Evolutionary conservation across 2,888 invertebrate species (phyloP).

Genomic region (Volucella inanis): DNA sequence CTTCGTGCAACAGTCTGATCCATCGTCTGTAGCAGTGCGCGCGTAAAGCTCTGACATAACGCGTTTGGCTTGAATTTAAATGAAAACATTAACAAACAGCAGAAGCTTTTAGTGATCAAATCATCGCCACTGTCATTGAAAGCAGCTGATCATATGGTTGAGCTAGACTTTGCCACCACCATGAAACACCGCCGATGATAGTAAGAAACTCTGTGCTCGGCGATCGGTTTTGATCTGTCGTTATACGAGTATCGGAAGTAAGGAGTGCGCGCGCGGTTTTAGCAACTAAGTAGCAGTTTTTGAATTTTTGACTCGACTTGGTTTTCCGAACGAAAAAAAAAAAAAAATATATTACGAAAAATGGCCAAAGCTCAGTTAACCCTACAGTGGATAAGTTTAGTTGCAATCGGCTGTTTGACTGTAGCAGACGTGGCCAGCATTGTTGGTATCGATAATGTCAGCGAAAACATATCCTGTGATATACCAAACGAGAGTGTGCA

Average conservation of each 20-base stretch:
- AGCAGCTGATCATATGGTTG: conserved; percentile 50
- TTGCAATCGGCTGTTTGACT: conserved; percentile 67
- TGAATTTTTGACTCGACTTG: conserved; percentile 47
- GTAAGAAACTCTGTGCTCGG: conserved; percentile 59
- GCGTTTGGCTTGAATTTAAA: conserved; percentile 60
- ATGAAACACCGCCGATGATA: conserved; percentile 37
- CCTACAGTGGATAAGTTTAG: conserved; percentile 69
- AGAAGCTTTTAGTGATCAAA: conserved; percentile 55
- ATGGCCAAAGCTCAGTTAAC: conserved; percentile 65
- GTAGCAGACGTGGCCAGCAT: conserved; percentile 64
- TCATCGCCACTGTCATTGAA: conserved; percentile 8
- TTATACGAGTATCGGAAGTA: conserved; percentile 20
- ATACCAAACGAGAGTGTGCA: conserved; percentile 81
- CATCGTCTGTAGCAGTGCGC: conserved; percentile 1
- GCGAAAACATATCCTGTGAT: conserved; percentile 78
- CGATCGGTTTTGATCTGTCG: conserved; percentile 56
- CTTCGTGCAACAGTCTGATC: conserved; percentile 43
- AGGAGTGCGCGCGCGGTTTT: conserved; percentile 38
- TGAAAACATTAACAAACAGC: conserved; percentile 64
- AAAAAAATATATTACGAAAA: conserved; percentile 6
- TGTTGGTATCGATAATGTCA: conserved; percentile 41
- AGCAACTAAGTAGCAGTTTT: conserved; percentile 34
- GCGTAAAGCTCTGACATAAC: conserved; percentile 71
- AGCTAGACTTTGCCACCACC: conserved; percentile 39
- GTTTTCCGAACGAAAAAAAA: conserved; percentile 34